These are phyloP conservation scores for Musca vetustissima DNA, from an alignment of 1,140 invertebrate species.

Conservation along the genomic window DNA sequence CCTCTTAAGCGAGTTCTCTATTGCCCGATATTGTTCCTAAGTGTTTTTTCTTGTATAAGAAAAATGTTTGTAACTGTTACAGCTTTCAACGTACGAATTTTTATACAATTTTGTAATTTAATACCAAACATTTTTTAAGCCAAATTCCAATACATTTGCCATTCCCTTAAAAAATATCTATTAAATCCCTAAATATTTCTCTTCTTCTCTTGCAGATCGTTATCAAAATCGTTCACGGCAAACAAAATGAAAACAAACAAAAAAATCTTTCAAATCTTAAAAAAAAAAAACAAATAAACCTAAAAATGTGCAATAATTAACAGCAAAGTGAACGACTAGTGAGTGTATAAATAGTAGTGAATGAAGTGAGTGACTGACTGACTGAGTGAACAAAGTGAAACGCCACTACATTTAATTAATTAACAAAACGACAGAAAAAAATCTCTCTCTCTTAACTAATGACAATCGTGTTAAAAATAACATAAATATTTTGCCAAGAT, in stretches of 20 bases:
- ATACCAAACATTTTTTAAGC: no score
- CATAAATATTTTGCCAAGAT: slow-evolving; percentile 17
- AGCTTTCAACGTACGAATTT: no score
- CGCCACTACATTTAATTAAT: slow-evolving; percentile 14
- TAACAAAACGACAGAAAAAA: no score
- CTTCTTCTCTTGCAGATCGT: not conserved
- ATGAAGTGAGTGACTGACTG: not conserved
- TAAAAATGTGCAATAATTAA: slow-evolving; percentile 24
- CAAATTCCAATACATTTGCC: no score
- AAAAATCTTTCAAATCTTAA: not conserved
- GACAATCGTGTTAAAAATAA: slow-evolving; percentile 23
- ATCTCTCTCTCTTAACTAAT: slow-evolving; percentile 21
- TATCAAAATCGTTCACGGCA: slow-evolving; percentile 52
- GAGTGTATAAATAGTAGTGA: slow-evolving; percentile 59
- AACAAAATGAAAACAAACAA: not conserved
- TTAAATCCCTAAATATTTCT: no score
- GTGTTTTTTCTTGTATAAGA: no score
- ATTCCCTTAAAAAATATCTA: no score
- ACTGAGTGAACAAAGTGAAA: not conserved
- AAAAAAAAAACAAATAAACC: slow-evolving; percentile 51
- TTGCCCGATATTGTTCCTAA: no score
- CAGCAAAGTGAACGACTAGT: slow-evolving; percentile 52
- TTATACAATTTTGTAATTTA: no score
- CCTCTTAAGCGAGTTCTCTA: no score
- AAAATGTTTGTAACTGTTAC: no score